These are phyloP conservation scores for Keiferia lycopersicella DNA, from an alignment of 2,888 invertebrate genomes.

Conservation along the genomic window DNA sequence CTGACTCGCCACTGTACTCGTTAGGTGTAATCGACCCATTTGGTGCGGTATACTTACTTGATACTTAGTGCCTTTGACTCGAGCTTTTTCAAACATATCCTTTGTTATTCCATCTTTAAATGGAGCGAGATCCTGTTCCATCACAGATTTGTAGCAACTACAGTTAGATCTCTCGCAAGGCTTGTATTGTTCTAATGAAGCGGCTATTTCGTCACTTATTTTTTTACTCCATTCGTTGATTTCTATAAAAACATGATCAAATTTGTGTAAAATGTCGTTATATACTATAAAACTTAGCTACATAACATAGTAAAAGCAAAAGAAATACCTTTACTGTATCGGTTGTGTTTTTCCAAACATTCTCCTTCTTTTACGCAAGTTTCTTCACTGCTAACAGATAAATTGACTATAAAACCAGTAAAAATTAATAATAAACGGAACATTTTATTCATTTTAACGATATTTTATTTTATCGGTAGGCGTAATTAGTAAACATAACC, in stretches of 20 bases:
- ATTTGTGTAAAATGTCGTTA: background rate
- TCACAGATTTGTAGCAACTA: slow-evolving; percentile 83
- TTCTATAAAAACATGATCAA: slow-evolving; percentile 58
- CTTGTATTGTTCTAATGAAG: slow-evolving; percentile 73
- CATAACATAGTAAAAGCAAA: background rate
- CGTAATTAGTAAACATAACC: slow-evolving; percentile 15
- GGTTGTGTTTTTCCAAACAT: slow-evolving; percentile 36
- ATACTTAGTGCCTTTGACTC: slow-evolving; percentile 67
- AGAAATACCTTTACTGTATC: slow-evolving; percentile 40
- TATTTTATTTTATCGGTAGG: background rate
- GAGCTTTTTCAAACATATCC: slow-evolving; percentile 83
- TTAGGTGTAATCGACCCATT: too few species aligned
- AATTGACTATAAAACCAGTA: slow-evolving; percentile 4
- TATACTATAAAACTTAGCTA: background rate
- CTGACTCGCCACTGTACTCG: too few species aligned
- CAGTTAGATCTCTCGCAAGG: slow-evolving; percentile 83
- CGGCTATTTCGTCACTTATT: slow-evolving; percentile 67
- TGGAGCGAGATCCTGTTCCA: slow-evolving; percentile 85
- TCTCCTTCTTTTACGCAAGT: slow-evolving; percentile 26
- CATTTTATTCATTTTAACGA: slow-evolving; percentile 3
- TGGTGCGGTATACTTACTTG: slow-evolving; percentile 67
- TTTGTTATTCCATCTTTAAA: slow-evolving; percentile 88
- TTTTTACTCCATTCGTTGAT: slow-evolving; percentile 66
- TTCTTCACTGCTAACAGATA: slow-evolving; percentile 5
- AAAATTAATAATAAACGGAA: background rate